Evolutionary conservation across 2,113 vertebrate species (phyloP).

Genomic region (Otocyon megalotis): DNA sequence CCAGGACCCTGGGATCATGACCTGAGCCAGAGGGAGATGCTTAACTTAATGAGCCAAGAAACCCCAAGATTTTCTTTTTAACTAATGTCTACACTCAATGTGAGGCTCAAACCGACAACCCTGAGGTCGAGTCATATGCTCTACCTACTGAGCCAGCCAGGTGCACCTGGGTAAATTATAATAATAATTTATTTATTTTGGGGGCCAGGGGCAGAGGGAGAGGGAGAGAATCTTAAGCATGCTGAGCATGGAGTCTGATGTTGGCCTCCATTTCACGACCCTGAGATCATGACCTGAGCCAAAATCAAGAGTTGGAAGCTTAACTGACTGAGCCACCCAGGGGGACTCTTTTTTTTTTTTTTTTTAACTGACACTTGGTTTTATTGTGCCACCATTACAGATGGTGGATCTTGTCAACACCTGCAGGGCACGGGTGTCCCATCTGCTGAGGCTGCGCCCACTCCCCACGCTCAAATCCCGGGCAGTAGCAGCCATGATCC

Average conservation of each 20-base stretch:
- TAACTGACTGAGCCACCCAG: too few relatives aligned
- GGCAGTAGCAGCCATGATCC: slow-evolving; percentile 12
- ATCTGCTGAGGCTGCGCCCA: slow-evolving; percentile 71
- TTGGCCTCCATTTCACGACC: too few relatives aligned
- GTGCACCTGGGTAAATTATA: background rate
- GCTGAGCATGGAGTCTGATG: too few relatives aligned
- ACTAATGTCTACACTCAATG: background rate
- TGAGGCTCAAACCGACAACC: background rate
- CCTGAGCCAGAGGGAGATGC: background rate
- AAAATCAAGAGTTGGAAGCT: too few relatives aligned
- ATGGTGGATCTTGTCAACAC: slow-evolving; percentile 80
- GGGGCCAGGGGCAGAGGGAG: too few relatives aligned
- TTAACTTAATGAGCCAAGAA: background rate
- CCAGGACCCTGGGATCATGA: too few relatives aligned
- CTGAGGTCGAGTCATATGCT: background rate
- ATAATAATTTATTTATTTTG: background rate
- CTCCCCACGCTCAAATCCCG: slow-evolving; percentile 71
- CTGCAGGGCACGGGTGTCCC: slow-evolving; percentile 74
- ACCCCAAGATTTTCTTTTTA: background rate
- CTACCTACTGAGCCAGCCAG: background rate
- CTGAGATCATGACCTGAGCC: too few relatives aligned
- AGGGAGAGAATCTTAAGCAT: too few relatives aligned
- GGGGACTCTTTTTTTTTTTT: too few relatives aligned
- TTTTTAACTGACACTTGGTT: slow-evolving; percentile 79
- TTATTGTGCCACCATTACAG: slow-evolving; percentile 84